Evolutionary conservation across 2,113 vertebrate species (phyloP).

Genomic region (Engystomops pustulosus): DNA sequence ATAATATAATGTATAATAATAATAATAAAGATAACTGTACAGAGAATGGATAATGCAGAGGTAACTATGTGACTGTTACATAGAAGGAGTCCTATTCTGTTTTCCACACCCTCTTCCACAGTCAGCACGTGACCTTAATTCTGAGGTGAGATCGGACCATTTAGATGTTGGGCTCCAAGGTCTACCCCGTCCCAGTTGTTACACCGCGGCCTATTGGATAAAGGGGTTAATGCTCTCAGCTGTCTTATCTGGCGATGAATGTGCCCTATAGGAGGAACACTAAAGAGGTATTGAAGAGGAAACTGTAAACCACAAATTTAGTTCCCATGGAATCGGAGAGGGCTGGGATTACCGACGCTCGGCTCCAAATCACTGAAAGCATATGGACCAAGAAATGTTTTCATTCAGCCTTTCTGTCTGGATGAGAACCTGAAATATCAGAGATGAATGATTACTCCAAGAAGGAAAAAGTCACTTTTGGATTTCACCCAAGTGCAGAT

Average conservation of each 20-base stretch:
- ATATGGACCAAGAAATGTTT: conserved; percentile 32
- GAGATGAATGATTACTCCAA: conserved; percentile 33
- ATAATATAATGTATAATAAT: no score
- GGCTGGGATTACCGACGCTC: conserved; percentile 42
- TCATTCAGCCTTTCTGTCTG: conserved; percentile 42
- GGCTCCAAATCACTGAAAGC: conserved; percentile 47
- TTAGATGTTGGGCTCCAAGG: no score
- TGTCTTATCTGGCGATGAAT: conserved; percentile 18
- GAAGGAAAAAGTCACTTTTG: conserved; percentile 38
- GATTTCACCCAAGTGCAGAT: conserved; percentile 33
- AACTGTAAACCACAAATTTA: conserved; percentile 51
- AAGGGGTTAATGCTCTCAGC: conserved; percentile 35
- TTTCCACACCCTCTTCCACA: no score
- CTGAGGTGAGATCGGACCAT: no score
- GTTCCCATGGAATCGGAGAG: conserved; percentile 48
- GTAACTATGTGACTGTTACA: no score
- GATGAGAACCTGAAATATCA: conserved; percentile 36
- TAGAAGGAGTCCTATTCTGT: no score
- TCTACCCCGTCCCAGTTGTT: no score
- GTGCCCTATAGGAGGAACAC: conserved; percentile 15
- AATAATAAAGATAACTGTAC: no score
- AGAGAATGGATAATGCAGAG: no score
- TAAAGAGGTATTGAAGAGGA: conserved; percentile 34
- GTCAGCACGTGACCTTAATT: no score
- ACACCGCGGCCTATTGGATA: no score